Conservation (phyloP, 2,888 invertebrate species). For the Clostera curtula region DNA sequence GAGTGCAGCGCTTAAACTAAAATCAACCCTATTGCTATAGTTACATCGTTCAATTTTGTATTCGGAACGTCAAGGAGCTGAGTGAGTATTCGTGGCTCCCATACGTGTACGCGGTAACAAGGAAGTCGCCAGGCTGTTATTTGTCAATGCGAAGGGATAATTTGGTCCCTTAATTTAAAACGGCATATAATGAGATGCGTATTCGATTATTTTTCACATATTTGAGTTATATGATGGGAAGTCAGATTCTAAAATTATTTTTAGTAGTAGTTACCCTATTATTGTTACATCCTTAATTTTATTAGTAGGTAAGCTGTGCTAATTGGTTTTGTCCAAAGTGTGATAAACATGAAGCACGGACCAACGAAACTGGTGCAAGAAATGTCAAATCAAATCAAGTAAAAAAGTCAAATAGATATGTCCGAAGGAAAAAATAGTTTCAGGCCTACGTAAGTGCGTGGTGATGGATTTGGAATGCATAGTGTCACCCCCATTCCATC, state of each 20-base stretch:
- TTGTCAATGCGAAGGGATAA: slow-evolving; percentile 67
- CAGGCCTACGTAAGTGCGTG: too few species aligned
- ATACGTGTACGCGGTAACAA: slow-evolving; percentile 56
- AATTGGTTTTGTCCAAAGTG: slow-evolving; percentile 13
- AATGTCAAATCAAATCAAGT: too few species aligned
- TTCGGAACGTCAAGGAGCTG: background rate
- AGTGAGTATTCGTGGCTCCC: slow-evolving; percentile 38
- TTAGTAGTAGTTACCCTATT: too few species aligned
- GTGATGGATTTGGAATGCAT: too few species aligned
- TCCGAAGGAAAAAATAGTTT: too few species aligned
- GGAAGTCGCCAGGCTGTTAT: slow-evolving; percentile 61
- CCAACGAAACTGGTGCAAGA: too few species aligned
- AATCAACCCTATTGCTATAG: slow-evolving; percentile 14
- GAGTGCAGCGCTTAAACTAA: slow-evolving; percentile 19
- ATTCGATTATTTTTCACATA: slow-evolving; percentile 47
- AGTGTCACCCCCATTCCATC: too few species aligned
- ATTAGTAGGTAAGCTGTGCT: too few species aligned
- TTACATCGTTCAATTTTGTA: slow-evolving; percentile 3
- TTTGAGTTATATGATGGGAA: background rate
- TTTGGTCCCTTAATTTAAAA: slow-evolving; percentile 63
- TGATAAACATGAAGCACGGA: too few species aligned
- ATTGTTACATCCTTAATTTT: too few species aligned
- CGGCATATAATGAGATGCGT: slow-evolving; percentile 65
- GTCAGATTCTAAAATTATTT: too few species aligned
- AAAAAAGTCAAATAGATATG: too few species aligned